Base-by-base conservation (phyloP, 2,888 invertebrate genomes). In the Philhelius pedissequus region DNA sequence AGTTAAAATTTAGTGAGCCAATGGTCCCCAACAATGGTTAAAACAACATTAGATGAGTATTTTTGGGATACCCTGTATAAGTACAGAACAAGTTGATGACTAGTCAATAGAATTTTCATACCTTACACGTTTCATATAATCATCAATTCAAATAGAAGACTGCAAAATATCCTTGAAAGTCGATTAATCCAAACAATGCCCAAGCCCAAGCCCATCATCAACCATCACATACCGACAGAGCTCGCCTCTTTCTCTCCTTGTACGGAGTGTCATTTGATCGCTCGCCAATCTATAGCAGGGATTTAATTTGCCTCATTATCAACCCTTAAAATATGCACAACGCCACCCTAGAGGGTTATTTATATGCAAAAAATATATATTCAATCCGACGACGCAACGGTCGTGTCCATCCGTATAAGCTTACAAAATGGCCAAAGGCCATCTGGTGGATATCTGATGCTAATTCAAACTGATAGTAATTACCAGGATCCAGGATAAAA, bases 241-340 rank as follows among this genome's bases (percentile, higher is more conserved):
- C 1, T 1, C 25, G 15, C 4, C n/a, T 27, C 20, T 2, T 15
- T 2, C n/a, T 20, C 11, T 48, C 30, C 6, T 25, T 30, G n/a
- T n/a, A n/a, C n/a, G 40, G 43, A 62, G 62, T 80, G 80, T 75
- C 80, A 80, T 40, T 70, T 70, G 80, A 80, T 80, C 38, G 64
- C 50, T 62, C 76, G n/a, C n/a, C n/a, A n/a, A 76, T 76, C 64
- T 22, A 62, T 25, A 40, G 81, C 56, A 58, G 50, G 43, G 40
- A 76, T 76, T 71, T 81, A 81, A 81, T 81, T 76, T 66, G 70
- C 76, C 69, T 66, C 81, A 81, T 81, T 81, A 81, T 70, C 81
- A 76, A 58, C 81, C 81, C 76, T 71, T 81, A 76, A 60, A 45
- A 40, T 30, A 71, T 40, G 52, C 38, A 15, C 66, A 56, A 50